Evolutionary conservation across 2,888 invertebrate species (phyloP).

Genomic region (Phorcus lineatus): DNA sequence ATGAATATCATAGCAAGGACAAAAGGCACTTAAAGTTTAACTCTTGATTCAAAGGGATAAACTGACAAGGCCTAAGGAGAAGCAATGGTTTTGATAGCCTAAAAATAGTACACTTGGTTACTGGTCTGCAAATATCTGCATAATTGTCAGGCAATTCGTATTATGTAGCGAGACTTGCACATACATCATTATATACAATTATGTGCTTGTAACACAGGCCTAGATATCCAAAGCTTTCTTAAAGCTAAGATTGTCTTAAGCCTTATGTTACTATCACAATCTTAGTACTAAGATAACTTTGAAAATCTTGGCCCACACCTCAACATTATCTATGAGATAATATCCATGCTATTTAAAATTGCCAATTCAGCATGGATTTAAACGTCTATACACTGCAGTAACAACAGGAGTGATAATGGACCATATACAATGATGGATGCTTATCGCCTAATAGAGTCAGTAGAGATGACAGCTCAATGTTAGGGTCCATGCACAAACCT

Average conservation of each 20-base stretch:
- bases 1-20: constrained; percentile 3
- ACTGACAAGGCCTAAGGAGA: neutral
- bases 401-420: constrained; percentile 15
- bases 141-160: constrained; percentile 17
- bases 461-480: too few species aligned
- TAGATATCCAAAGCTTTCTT: too few species aligned
- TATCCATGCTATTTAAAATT: neutral
- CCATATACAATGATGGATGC: constrained; percentile 4
- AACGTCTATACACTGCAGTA: neutral
- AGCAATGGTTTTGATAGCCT: neutral
- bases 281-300: too few species aligned
- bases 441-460: neutral
- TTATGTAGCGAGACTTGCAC: neutral
- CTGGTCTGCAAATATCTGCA: neutral
- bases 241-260: too few species aligned
- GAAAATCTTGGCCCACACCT: too few species aligned
- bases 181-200: too few species aligned
- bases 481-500: too few species aligned
- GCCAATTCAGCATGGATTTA: neutral
- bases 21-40: constrained; percentile 20
- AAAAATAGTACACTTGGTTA: neutral
- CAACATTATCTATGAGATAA: too few species aligned
- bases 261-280: too few species aligned
- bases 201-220: too few species aligned
- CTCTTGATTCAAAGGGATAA: neutral